Base-by-base conservation (phyloP, 2,888 invertebrate genomes). In the Eudasyphora cyanicolor region DNA sequence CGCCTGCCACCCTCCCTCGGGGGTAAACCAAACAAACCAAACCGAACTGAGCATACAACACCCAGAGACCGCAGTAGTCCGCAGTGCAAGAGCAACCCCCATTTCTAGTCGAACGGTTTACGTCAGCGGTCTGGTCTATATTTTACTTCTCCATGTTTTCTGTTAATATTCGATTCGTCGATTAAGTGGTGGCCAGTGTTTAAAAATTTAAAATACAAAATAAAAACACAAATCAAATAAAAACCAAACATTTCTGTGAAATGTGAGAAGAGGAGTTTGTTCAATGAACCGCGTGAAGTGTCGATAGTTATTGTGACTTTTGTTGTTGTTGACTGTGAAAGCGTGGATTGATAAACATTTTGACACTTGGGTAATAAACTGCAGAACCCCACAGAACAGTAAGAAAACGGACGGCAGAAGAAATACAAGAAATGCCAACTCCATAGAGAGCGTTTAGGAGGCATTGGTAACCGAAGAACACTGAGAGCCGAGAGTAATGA, bases 71-170 rank as follows among this genome's bases (percentile, higher is more conserved):
- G n/a, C n/a, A n/a, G n/a, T n/a, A n/a, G n/a, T n/a, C n/a, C n/a
- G n/a, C n/a, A n/a, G n/a, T 24, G n/a, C 42, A 17, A 64, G 64
- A 38, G 67, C 67, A 67, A 67, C 67, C 67, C 67, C 67, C 67
- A 67, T 38, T 67, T 67, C 38, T 67, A 14, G 19, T 42, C 67
- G 67, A 67, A 42, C 67, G 42, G 21, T 67, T 21, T 42, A 67
- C 67, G 67, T 67, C 67, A 67, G 67, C 67, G 67, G 67, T 67
- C n/a, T 60, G 14, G 60, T 60, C 42, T 67, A 32, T 2, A 49
- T 27, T 60, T 60, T 60, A n/a, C 5, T 64, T 42, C 42, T 42
- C 42, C 21, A 19, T 64, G 19, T 64, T 32, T 35, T 42, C 8
- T 42, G 38, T 42, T 42, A 67, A 67, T 38, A 42, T 67, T 42